Evolutionary conservation across 1,140 invertebrate species (phyloP).

Genomic region (Listronotus oregonensis): DNA sequence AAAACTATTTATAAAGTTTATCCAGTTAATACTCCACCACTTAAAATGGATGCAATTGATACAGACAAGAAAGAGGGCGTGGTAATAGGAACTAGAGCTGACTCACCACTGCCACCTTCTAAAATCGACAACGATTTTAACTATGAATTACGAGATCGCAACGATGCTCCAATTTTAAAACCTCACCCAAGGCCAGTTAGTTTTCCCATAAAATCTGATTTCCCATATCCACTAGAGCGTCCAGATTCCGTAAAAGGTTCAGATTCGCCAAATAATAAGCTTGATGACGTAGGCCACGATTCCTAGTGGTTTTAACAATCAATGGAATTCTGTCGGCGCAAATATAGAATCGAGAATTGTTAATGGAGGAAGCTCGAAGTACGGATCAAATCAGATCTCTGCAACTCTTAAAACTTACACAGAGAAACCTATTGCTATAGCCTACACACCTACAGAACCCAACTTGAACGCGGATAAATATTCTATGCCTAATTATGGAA

Average conservation of each 20-base stretch:
- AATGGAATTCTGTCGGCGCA: conserved; percentile 52
- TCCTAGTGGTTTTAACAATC: conserved; percentile 47
- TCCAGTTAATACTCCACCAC: conserved; percentile 60
- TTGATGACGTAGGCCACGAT: conserved; percentile 34
- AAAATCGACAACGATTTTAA: conserved; percentile 55
- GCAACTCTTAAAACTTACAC: conserved; percentile 54
- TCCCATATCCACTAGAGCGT: conserved; percentile 66
- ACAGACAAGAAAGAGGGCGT: conserved; percentile 60
- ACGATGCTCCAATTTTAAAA: conserved; percentile 58
- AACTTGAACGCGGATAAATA: conserved; percentile 46
- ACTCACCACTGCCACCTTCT: conserved; percentile 61
- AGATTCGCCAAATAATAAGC: conserved; percentile 41
- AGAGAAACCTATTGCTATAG: conserved; percentile 60
- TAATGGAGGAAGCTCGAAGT: conserved; percentile 36
- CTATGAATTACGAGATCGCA: conserved; percentile 59
- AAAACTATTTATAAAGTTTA: conserved; percentile 69
- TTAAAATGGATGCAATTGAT: conserved; percentile 58
- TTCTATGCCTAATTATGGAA: conserved; percentile 55
- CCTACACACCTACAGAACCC: conserved; percentile 60
- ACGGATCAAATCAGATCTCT: conserved; percentile 49
- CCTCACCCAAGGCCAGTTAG: conserved; percentile 55
- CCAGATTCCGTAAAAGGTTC: conserved; percentile 55
- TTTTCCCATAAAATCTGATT: conserved; percentile 60
- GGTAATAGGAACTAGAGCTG: conserved; percentile 62
- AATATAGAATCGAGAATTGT: conserved; percentile 47